These are phyloP conservation scores for Dusona sp. DNA, from an alignment of 2,888 invertebrate genomes.

Conservation along the genomic window DNA sequence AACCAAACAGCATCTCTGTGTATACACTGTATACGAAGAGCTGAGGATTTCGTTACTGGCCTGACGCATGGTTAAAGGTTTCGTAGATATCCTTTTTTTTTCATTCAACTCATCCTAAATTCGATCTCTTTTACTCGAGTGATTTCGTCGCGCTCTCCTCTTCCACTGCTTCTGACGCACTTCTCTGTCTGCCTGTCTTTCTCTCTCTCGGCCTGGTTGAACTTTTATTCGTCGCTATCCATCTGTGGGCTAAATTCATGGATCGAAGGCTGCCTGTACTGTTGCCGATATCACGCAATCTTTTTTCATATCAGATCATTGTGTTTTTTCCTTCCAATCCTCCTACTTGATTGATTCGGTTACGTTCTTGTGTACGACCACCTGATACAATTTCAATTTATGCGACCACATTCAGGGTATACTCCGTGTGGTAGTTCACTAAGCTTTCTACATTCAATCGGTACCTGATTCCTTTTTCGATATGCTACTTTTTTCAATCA, in stretches of 20 bases:
- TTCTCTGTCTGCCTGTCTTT: not conserved
- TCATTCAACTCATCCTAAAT: conserved; percentile 55
- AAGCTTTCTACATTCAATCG: not conserved
- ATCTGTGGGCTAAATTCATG: not conserved
- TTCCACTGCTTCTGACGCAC: conserved; percentile 5
- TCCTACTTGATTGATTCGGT: conserved; percentile 1
- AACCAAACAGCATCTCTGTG: conserved; percentile 72
- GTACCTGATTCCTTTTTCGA: not conserved
- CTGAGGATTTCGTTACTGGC: not conserved
- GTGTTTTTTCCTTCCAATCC: not conserved
- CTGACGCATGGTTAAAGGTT: conserved; percentile 21
- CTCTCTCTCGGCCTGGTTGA: not conserved
- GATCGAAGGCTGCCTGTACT: not conserved
- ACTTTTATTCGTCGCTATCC: not conserved
- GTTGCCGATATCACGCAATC: not conserved
- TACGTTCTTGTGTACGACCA: not conserved
- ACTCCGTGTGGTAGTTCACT: not conserved
- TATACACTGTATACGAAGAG: conserved; percentile 48
- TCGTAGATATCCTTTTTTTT: conserved; percentile 44
- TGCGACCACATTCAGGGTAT: not conserved
- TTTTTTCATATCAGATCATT: conserved; percentile 11
- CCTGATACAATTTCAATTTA: not conserved
- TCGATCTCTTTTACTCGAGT: conserved; percentile 36
- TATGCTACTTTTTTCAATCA: not conserved
- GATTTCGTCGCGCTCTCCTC: conserved; percentile 37